These are phyloP conservation scores for Tachuris rubrigastra DNA, from an alignment of 2,113 vertebrate genomes.

Conservation along the genomic window DNA sequence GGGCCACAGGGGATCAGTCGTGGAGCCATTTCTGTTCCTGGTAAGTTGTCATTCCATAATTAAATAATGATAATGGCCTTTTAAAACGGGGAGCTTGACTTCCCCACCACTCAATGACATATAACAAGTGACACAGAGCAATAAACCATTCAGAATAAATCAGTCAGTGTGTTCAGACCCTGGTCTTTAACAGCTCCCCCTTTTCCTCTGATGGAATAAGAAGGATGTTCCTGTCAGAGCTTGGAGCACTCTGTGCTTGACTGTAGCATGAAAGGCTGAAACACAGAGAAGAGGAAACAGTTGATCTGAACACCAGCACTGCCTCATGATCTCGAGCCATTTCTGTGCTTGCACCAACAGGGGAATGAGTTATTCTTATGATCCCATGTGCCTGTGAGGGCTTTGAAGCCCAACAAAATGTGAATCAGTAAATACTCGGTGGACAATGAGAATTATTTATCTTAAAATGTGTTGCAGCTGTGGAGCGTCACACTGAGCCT, in stretches of 20 bases:
- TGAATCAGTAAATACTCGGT: background rate
- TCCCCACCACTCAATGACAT: accelerated
- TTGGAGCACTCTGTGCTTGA: background rate
- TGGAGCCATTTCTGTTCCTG: background rate
- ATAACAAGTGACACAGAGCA: background rate
- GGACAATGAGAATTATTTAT: background rate
- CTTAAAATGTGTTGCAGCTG: background rate
- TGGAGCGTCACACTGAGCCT: background rate
- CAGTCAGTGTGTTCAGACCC: background rate
- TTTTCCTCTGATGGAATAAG: background rate
- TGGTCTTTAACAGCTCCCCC: background rate
- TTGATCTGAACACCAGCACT: accelerated
- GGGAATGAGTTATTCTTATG: background rate
- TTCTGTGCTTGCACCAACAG: background rate
- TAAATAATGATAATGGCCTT: background rate
- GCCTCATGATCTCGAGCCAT: accelerated
- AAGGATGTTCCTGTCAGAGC: background rate
- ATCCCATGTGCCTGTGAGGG: background rate
- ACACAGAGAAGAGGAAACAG: background rate
- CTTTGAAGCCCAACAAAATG: background rate
- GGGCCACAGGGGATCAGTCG: background rate
- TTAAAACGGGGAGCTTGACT: background rate
- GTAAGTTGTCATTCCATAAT: background rate
- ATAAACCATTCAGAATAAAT: background rate
- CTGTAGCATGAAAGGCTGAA: background rate